Base-by-base conservation (phyloP, 2,888 invertebrate species). In the Lobophora halterata region DNA sequence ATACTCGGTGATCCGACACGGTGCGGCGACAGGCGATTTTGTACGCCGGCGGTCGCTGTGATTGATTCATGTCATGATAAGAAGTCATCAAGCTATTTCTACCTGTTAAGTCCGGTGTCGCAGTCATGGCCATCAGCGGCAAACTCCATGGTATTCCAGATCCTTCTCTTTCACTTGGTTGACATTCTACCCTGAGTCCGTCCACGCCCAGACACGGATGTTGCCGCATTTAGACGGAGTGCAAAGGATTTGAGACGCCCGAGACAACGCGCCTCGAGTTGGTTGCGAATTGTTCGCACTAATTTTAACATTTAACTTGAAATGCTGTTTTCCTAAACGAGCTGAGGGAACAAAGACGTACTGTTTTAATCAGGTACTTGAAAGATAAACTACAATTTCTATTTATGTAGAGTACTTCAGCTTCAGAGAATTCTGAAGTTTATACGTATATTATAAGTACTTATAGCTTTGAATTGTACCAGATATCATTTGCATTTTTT, bases 151-250 rank as follows among this genome's bases (percentile, higher is more conserved):
- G n/a, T 18, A 10, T 14, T 14, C 19, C 17, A 10, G 4, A n/a
- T n/a, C n/a, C n/a, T n/a, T n/a, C n/a, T n/a, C n/a, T n/a, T n/a
- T n/a, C n/a, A n/a, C n/a, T n/a, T n/a, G n/a, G n/a, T 5, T 8
- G 3, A 13, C 9, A 10, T 6, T 10, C 9, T 9, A 21, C 25
- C 30, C 41, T 52, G 26, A 46, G 35, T 49, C 26, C 48, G 47
- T 36, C 28, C 40, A 32, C 45, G 61, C 57, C 51, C 61, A 75
- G 71, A 75, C 73, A 69, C 74, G 79, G 74, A 76, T 79, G 74
- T 72, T 58, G 72, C 74, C 70, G 54, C 62, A 78, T 75, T 81
- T 82, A 83, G 81, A 48, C 67, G 49, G 58, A 50, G 52, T 53
- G 51, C 46, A 48, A 57, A 66, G 62, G 64, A 65, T 66, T 66